phyloP scores from a whole-genome alignment of 2,113 vertebrate genomes.

The Typhlomys cinereus region DNA sequence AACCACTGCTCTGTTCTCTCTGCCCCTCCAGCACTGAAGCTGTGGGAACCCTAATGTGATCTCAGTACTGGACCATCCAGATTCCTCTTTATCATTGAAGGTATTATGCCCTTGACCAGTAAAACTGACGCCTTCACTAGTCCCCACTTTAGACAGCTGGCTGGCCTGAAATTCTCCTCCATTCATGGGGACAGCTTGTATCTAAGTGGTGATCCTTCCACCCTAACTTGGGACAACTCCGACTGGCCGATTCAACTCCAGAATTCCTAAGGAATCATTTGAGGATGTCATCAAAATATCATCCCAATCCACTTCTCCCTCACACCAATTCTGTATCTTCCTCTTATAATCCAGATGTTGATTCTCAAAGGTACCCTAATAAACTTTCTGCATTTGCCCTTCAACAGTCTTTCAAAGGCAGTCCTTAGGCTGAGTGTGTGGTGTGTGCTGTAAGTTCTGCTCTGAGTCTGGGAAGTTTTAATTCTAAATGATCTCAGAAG shows the following conservation, averaged over 20 bases:
- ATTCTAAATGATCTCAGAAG: slow-evolving; percentile 41
- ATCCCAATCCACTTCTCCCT: background rate
- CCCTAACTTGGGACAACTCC: slow-evolving; percentile 32
- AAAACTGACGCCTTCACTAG: background rate
- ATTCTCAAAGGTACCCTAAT: background rate
- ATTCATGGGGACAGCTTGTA: background rate
- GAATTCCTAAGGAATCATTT: background rate
- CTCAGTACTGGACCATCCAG: background rate
- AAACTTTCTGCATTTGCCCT: background rate
- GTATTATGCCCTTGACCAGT: background rate
- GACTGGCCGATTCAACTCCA: background rate
- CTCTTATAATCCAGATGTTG: background rate
- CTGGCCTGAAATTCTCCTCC: background rate
- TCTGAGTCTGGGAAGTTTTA: slow-evolving; percentile 41
- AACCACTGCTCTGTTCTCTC: background rate
- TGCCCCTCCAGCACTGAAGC: background rate
- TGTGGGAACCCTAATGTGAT: background rate
- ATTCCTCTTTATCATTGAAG: background rate
- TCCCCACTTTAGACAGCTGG: background rate
- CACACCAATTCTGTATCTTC: background rate
- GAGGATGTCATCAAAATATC: background rate
- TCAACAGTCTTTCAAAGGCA: background rate
- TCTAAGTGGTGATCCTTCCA: background rate
- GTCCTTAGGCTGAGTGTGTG: background rate
- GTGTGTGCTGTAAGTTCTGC: background rate